Evolutionary conservation across 2,113 vertebrate genomes (phyloP), one percentile per base, ranked within the genome.

Genomic region (Xiphias gladius): DNA sequence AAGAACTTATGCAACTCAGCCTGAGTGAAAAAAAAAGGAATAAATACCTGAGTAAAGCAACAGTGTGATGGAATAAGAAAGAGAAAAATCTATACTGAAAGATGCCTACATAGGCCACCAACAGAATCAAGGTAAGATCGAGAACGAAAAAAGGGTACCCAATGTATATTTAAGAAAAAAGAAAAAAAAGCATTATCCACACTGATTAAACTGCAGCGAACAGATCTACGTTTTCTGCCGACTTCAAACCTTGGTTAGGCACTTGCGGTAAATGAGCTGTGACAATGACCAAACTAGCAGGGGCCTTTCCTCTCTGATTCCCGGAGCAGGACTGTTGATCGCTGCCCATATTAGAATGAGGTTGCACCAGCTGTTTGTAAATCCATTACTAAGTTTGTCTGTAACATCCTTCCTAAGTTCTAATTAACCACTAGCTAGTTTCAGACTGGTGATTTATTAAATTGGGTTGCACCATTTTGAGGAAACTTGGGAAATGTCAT

Each of bases 261-360:
- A 96, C 95, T 96, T 95, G 88, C 83, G 93, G 94, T 92, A 88
- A 89, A 92, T 91, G 82, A 93, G 87, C 85, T 87, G 86, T 70
- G 70, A 83, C 74, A 67, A 32, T 71, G 48, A 79, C 39, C 30
- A 54, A 73, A 68, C 73, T 43, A 66, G 30, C 61, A 39, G 55
- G 28, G 37, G 19, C 7, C 50, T 61, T 80, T 71, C 7, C 1
- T 78, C 68, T 62, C 24, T 39, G n/a, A 87, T 65, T 64, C 48
- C 58, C 48, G 63, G n/a, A 43, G 62, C 14, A 63, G 32, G 64
- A 50, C 67, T 72, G 26, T 77, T 55, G 10, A 64, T 80, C 19
- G 0, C n/a, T 52, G 63, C 74, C 7, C 37, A 24, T 28, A 17
- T 65, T 57, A 26, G 20, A 39, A 75, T 2, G 32, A 19, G 26